Base-by-base conservation (phyloP, 2,113 vertebrate species). In the Octodon degus region DNA sequence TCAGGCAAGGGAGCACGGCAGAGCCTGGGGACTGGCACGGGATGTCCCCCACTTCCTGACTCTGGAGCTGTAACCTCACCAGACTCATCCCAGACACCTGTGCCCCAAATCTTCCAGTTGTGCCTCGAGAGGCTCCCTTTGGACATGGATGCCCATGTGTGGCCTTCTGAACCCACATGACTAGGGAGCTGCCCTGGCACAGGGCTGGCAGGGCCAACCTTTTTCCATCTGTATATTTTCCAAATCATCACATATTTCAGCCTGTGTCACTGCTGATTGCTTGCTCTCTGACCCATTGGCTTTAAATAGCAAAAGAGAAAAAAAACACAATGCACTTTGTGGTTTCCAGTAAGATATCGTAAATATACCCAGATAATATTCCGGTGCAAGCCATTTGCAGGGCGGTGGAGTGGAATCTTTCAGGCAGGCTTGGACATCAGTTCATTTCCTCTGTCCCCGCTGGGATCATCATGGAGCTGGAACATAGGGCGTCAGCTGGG, bases 181-280 rank as follows among this genome's bases (percentile, higher is more conserved):
- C 40, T 95, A 70, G 80, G 63, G 97, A 94, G 83, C 50, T 85
- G 63, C 95, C 92, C 19, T 94, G 96, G 97, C 97, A 92, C 37
- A 67, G 97, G 98, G 97, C 97, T 98, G 98, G 98, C 98, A 97
- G 96, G 77, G 93, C 74, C 70, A 0, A 1, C 92, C 89, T 96
- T 98, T 98, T 98, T 98, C 98, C 98, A 97, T 98, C 97, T 98
- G 98, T 97, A n/a, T 98, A 76, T 98, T 98, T 98, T 98, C 98
- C 97, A 92, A 95, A 97, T 98, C 97, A 89, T 96, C 95, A 81
- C 95, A 92, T 98, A 98, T 98, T 98, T 98, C 98, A 98, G 96
- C 97, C 81, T 68, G 82, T 98, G 98, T 98, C 98, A 98, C 82
- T 95, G 91, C 97, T 97, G 98, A 97, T 97, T 97, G 98, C 98